phyloP scores from a whole-genome alignment of 2,797 vertebrate species.

The Cephalopachus bancanus region DNA sequence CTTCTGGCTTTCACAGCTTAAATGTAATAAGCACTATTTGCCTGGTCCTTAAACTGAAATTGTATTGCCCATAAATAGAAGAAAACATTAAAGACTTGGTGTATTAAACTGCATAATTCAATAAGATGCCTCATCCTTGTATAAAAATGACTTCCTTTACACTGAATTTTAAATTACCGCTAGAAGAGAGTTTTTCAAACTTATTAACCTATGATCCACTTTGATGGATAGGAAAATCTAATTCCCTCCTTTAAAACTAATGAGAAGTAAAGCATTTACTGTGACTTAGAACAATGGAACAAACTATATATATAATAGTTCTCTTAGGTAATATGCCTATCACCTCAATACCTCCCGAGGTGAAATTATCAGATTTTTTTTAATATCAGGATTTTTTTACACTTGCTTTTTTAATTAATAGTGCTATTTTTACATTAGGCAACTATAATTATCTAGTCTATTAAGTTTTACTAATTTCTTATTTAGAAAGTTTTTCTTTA shows the following conservation, averaged over 20 bases:
- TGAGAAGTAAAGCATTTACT: neutral
- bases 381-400: neutral
- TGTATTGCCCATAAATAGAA: neutral
- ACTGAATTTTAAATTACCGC: conserved; percentile 14
- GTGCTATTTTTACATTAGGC: neutral
- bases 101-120: neutral
- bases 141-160: neutral
- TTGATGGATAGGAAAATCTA: conserved; percentile 15
- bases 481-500: neutral
- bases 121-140: neutral
- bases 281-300: neutral
- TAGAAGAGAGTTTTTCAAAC: neutral
- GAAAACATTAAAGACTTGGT: neutral
- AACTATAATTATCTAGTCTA: neutral
- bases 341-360: neutral
- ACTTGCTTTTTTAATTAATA: neutral
- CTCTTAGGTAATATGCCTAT: neutral
- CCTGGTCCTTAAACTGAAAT: neutral
- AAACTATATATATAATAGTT: neutral
- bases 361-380: neutral
- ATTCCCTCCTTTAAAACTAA: conserved; percentile 35
- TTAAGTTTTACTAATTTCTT: conserved; percentile 6
- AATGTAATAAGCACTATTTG: neutral
- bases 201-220: neutral
- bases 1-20: neutral